Percentiles rank a stretch among this genome's conserved stretches.
Conservation (phyloP, 1,140 invertebrate genomes). For the Formica exsecta region DNA sequence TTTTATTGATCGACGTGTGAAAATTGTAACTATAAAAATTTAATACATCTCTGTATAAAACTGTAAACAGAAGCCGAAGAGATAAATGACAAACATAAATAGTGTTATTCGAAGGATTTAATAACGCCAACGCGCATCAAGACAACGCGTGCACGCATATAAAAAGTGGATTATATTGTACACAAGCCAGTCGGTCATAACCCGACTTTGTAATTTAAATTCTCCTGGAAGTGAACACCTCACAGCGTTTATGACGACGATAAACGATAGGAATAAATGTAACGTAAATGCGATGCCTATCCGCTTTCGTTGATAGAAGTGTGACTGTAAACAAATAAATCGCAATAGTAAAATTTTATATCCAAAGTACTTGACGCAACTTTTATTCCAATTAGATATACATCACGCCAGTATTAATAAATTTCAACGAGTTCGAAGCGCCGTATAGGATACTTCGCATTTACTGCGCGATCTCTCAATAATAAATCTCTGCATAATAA, state of each 20-base stretch:
- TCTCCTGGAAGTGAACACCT: slow-evolving; percentile 20
- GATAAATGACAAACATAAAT: not conserved
- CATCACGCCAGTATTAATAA: not conserved
- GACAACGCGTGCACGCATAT: not conserved
- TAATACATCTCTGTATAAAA: not conserved
- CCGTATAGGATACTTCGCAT: not conserved
- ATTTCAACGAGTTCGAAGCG: not conserved
- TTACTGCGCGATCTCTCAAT: too few species aligned
- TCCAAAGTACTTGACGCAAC: not conserved
- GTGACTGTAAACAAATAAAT: slow-evolving; percentile 20
- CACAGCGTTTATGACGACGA: slow-evolving; percentile 7
- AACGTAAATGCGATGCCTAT: slow-evolving; percentile 13
- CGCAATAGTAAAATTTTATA: slow-evolving; percentile 7
- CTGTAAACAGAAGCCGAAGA: not conserved
- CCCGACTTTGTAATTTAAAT: slow-evolving; percentile 60
- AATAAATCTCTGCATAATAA: too few species aligned
- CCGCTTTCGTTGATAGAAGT: not conserved
- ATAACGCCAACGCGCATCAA: not conserved
- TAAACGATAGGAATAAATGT: slow-evolving; percentile 55
- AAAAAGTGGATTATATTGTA: not conserved
- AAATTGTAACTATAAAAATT: slow-evolving; percentile 24
- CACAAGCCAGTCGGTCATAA: not conserved
- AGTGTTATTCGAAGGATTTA: slow-evolving; percentile 7
- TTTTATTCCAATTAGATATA: slow-evolving; percentile 8
- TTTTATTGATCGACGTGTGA: not conserved